Base-by-base conservation (phyloP, 2,113 vertebrate species). In the Balaeniceps rex region DNA sequence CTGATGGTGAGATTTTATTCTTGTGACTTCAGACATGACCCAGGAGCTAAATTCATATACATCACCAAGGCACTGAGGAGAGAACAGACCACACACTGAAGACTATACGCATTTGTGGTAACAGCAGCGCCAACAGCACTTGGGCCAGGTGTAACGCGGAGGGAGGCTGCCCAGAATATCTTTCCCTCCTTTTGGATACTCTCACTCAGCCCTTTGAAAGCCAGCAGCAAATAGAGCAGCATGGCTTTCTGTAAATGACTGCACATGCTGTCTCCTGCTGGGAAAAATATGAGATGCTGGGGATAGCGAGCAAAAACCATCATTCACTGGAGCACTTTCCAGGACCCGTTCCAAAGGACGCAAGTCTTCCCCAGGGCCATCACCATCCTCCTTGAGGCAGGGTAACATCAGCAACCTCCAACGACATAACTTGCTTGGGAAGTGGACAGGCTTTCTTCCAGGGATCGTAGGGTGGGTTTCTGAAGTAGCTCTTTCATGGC, bases 311-410 rank as follows among this genome's bases (percentile, higher is more conserved):
- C 77, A 91, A 87, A 85, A 92, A 24, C 86, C 47, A 88, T 97
- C 93, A 88, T 97, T 98, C 93, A 95, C 81, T 81, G 7, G 10
- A 94, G 88, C 93, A 94, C 70, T 96, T 98, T 97, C 91, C 94
- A 97, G 96, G 89, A 95, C 54, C 65, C 4, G 29, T 93, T 97
- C 97, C 96, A 97, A 95, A 71, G 80, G 96, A 58, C 44, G 11
- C 40, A 57, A 94, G 31, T 61, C 85, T 93, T 52, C 96, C 90
- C 71, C 44, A 89, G 76, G 38, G 57, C 65, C 86, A 71, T 36
- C 91, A 31, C 33, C 89, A 54, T 93, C 76, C 95, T 96, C 57
- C 55, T 83, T 87, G 75, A 96, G 64, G 75, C 85, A 91, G 28
- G 22, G 82, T 54, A 87, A 54, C 55, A 52, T 22, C 33, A 11